Conservation (phyloP, 2,888 invertebrate genomes). For the Aleiodes leptofemur region DNA sequence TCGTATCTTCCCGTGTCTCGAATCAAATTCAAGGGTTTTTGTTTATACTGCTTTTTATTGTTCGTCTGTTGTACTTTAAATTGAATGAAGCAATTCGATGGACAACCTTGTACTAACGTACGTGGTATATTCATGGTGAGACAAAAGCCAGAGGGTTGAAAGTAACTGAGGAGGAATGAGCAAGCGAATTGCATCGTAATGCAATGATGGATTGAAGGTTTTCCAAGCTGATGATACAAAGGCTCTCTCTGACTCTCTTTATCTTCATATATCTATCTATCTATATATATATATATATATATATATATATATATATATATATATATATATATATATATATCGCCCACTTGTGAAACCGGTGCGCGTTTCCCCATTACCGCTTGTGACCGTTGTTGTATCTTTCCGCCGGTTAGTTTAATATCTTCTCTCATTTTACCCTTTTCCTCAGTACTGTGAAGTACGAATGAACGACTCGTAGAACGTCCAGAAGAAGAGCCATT, state of each 20-base stretch:
- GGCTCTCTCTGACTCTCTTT: slow-evolving; percentile 26
- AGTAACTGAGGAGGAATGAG: background rate
- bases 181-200: slow-evolving; percentile 29
- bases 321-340: background rate
- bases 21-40: slow-evolving; percentile 1
- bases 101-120: slow-evolving; percentile 28
- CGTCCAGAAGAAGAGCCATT: slow-evolving; percentile 33
- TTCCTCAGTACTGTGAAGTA: slow-evolving; percentile 34
- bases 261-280: slow-evolving; percentile 11
- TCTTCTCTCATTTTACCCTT: slow-evolving; percentile 37
- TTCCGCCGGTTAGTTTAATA: slow-evolving; percentile 35
- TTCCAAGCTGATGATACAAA: slow-evolving; percentile 22
- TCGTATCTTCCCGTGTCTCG: slow-evolving; percentile 5
- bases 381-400: slow-evolving; percentile 25
- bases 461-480: slow-evolving; percentile 36
- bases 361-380: slow-evolving; percentile 39
- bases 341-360: slow-evolving; percentile 35
- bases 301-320: background rate
- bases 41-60: slow-evolving; percentile 12
- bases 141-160: slow-evolving; percentile 23
- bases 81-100: slow-evolving; percentile 26
- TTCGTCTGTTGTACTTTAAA: background rate
- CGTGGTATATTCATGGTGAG: slow-evolving; percentile 21
- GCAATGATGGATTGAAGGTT: slow-evolving; percentile 27
- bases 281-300: background rate